Evolutionary conservation across 2,888 invertebrate genomes (phyloP), one percentile per base, ranked within the genome.

Genomic region (Drosophila helvetica): DNA sequence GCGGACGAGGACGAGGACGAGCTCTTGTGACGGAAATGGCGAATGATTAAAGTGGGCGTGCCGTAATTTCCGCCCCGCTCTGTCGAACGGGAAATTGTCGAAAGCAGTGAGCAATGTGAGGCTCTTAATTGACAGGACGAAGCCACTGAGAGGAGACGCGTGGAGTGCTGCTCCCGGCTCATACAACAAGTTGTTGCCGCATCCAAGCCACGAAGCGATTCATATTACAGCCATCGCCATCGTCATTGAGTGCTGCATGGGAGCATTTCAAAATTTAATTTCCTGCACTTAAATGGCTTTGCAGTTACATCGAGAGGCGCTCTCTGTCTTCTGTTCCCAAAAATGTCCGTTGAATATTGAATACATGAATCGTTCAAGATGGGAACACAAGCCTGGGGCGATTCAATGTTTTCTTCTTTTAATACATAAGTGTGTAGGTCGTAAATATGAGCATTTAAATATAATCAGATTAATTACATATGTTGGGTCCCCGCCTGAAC

Each of bases 11-110:
- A 33, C 30, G 30, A 9, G 30, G 10, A 10, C 38, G 38, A 38
- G 38, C 15, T 38, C 6, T 15, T 80, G 74, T 70, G 51, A 74
- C 78, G 85, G 85, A 85, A 80, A 85, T 88, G 70, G 70, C 75
- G 70, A 79, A 83, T 83, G 80, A 85, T 85, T 88, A 80, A 88
- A 85, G 76, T 85, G 85, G 85, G 85, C 86, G 85, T 85, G 86
- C 88, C 85, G 80, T 86, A 88, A 85, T 85, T 85, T 85, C 85
- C 85, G 83, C 74, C 54, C 57, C 47, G 63, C 60, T 33, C 30
- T 48, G 56, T 59, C 62, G 60, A 79, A 79, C 88, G 82, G 84
- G 84, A 84, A 84, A 88, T 88, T 88, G 80, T 38, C 68, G 65
- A 70, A 56, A 59, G 59, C 62, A 25, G 38, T 22, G 43, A 22